phyloP scores from a whole-genome alignment of 2,113 vertebrate genomes.

The Corythoichthys haematopterus region DNA sequence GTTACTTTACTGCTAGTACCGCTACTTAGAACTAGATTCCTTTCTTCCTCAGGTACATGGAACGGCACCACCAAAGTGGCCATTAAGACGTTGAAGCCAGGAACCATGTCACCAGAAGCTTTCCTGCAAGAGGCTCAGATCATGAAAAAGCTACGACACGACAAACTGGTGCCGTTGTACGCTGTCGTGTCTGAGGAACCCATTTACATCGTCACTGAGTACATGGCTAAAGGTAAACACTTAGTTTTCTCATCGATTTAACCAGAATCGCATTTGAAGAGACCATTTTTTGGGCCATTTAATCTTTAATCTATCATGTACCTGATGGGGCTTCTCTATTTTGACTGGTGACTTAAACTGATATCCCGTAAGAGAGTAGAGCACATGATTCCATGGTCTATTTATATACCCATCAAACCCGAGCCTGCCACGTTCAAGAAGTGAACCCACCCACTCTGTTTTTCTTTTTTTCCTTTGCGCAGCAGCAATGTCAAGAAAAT shows the following conservation, averaged over 20 bases:
- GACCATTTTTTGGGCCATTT: too few species aligned
- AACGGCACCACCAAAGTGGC: constrained; percentile 96
- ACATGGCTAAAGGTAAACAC: constrained; percentile 88
- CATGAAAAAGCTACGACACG: constrained; percentile 93
- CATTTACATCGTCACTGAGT: constrained; percentile 94
- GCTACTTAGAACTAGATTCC: constrained; percentile 41
- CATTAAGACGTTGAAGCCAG: constrained; percentile 92
- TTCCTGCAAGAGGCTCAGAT: constrained; percentile 96
- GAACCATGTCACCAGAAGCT: constrained; percentile 95
- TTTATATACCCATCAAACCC: constrained; percentile 24
- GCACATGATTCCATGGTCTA: constrained; percentile 6
- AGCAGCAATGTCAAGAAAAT: constrained; percentile 8
- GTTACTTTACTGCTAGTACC: too few species aligned
- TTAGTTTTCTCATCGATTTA: neutral
- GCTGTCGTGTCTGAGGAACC: constrained; percentile 94
- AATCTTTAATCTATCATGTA: neutral
- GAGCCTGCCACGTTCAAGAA: neutral
- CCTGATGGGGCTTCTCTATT: neutral
- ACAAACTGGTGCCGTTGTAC: constrained; percentile 91
- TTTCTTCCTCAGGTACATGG: constrained; percentile 81
- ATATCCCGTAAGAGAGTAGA: neutral
- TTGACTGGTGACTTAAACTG: neutral
- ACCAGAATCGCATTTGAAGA: too few species aligned
- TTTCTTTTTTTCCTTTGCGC: constrained; percentile 3
- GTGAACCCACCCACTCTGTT: neutral